phyloP scores from a whole-genome alignment of 2,113 vertebrate genomes.

The Perca schrenkii region DNA sequence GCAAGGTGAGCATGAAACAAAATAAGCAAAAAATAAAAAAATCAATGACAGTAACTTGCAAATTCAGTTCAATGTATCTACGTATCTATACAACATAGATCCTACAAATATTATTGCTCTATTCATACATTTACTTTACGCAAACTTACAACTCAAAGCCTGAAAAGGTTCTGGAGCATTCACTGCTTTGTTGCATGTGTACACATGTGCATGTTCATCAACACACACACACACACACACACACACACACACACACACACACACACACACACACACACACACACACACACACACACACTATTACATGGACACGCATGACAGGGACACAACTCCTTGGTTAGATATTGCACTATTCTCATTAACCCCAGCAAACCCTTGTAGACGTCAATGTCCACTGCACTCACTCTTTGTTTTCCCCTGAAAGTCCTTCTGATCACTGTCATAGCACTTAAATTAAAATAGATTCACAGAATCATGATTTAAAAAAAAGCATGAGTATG shows the following conservation, averaged over 20 bases:
- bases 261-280: constrained; percentile 22
- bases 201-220: neutral
- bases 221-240: constrained; percentile 13
- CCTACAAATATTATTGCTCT: constrained; percentile 78
- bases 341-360: constrained; percentile 75
- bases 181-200: constrained; percentile 17
- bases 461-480: constrained; percentile 48
- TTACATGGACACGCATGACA: neutral
- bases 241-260: constrained; percentile 17
- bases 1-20: constrained; percentile 16
- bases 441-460: constrained; percentile 72
- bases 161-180: constrained; percentile 14
- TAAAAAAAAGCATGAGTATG: constrained; percentile 32
- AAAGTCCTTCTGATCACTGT: constrained; percentile 34
- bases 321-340: constrained; percentile 38
- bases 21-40: neutral
- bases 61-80: constrained; percentile 19
- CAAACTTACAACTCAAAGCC: constrained; percentile 55
- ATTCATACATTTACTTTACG: constrained; percentile 48
- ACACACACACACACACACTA: too few species aligned
- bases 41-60: constrained; percentile 11
- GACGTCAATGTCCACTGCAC: constrained; percentile 4
- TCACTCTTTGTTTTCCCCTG: neutral
- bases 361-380: constrained; percentile 26
- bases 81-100: constrained; percentile 21